Evolutionary conservation across 2,113 vertebrate species (phyloP).

Genomic region (Cebus imitator): DNA sequence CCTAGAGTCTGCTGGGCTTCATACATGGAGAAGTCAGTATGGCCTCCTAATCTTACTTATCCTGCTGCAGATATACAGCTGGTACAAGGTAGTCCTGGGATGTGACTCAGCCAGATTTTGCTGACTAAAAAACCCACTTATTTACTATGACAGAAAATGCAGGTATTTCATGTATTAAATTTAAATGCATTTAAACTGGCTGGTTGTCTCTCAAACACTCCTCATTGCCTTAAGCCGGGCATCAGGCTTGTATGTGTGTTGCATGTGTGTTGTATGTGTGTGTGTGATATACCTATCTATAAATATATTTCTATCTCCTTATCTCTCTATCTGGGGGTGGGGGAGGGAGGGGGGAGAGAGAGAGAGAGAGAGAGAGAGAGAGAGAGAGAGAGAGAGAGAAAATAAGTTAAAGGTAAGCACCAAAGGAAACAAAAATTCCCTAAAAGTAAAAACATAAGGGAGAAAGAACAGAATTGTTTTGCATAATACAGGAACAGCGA

Average conservation of each 20-base stretch:
- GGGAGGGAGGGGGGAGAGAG: too few species aligned
- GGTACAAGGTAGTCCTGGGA: neutral
- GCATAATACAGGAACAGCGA: neutral
- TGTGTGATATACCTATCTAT: too few species aligned
- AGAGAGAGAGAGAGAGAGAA: neutral
- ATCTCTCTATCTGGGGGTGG: neutral
- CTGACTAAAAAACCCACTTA: neutral
- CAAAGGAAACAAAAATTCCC: too few species aligned
- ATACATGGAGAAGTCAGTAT: too few species aligned
- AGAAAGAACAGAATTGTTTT: neutral
- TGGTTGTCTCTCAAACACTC: neutral
- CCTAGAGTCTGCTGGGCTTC: too few species aligned
- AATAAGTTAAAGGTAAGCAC: neutral
- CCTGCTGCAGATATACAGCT: neutral
- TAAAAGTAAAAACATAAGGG: neutral
- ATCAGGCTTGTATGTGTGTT: neutral
- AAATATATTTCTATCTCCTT: neutral
- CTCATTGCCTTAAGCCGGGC: neutral
- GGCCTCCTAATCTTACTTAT: too few species aligned
- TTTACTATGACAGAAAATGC: neutral
- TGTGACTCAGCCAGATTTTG: neutral
- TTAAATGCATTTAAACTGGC: neutral
- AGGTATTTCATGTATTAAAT: neutral
- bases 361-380: neutral
- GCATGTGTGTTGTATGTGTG: neutral